phyloP scores from a whole-genome alignment of 2,888 invertebrate species.

The Plemyria rubiginata region DNA sequence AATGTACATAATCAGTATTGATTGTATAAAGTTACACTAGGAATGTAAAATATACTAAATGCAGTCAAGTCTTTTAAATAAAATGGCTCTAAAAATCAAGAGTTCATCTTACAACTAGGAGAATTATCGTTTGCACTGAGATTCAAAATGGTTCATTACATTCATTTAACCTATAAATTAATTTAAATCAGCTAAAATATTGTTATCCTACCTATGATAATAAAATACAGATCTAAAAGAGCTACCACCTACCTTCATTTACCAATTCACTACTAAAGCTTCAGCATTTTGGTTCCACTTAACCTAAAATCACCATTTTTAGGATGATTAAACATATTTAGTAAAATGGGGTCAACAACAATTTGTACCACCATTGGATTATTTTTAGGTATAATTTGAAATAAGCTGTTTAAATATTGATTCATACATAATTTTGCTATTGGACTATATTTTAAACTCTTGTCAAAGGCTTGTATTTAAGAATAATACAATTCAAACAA shows the following conservation, averaged over 20 bases:
- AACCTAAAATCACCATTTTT: too few species aligned
- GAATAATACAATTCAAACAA: too few species aligned
- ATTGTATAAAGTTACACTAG: slow-evolving; percentile 42
- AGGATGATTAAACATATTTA: too few species aligned
- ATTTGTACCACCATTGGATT: too few species aligned
- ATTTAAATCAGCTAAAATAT: background rate
- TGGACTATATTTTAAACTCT: too few species aligned
- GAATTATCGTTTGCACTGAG: slow-evolving; percentile 44
- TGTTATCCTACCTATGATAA: background rate
- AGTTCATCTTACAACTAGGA: slow-evolving; percentile 36
- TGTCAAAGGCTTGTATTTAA: too few species aligned
- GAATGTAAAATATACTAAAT: slow-evolving; percentile 56
- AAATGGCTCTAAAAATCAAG: slow-evolving; percentile 47
- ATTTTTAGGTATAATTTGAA: too few species aligned
- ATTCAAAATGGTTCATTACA: slow-evolving; percentile 38
- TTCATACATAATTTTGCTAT: too few species aligned
- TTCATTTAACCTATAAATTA: background rate
- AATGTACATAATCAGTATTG: slow-evolving; percentile 53
- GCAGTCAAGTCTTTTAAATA: slow-evolving; percentile 60
- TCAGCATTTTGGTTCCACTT: slow-evolving; percentile 16
- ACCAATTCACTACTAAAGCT: slow-evolving; percentile 30
- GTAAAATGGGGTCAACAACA: too few species aligned
- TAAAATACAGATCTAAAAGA: slow-evolving; percentile 3
- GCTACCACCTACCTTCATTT: slow-evolving; percentile 5
- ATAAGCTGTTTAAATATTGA: too few species aligned